These are phyloP conservation scores for Clostera curtula DNA, from an alignment of 2,888 invertebrate genomes.

Conservation along the genomic window DNA sequence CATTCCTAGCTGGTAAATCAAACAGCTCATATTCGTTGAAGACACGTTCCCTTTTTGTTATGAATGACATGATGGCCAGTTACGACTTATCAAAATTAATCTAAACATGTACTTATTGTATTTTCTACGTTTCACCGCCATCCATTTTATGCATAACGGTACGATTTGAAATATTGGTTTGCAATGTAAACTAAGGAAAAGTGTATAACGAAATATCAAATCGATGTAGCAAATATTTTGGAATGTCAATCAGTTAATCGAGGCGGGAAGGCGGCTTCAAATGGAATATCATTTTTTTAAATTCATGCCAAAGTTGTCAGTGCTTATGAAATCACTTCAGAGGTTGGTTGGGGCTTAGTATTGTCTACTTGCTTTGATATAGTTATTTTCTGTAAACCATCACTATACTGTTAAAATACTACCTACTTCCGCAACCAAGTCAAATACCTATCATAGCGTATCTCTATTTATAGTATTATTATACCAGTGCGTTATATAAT, in stretches of 20 bases:
- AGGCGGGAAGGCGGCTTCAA: slow-evolving; percentile 43
- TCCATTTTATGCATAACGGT: slow-evolving; percentile 54
- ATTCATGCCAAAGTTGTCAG: too few species aligned
- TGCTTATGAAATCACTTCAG: too few species aligned
- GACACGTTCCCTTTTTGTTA: slow-evolving; percentile 65
- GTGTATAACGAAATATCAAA: slow-evolving; percentile 58
- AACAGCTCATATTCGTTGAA: slow-evolving; percentile 61
- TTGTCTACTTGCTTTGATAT: too few species aligned
- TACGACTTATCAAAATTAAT: slow-evolving; percentile 37
- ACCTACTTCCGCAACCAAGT: too few species aligned
- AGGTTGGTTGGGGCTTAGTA: too few species aligned
- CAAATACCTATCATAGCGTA: too few species aligned
- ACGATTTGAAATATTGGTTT: slow-evolving; percentile 41
- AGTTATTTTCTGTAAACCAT: too few species aligned
- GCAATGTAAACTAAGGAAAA: slow-evolving; percentile 39
- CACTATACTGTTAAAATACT: too few species aligned
- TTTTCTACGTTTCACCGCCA: slow-evolving; percentile 46
- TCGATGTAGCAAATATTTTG: too few species aligned
- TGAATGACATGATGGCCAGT: slow-evolving; percentile 56
- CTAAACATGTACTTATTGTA: slow-evolving; percentile 37
- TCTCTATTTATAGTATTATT: too few species aligned
- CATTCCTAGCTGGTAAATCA: slow-evolving; percentile 62
- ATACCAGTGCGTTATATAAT: too few species aligned
- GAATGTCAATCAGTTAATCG: slow-evolving; percentile 61
- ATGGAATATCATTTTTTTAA: slow-evolving; percentile 48